A percentile compares a stretch with the other conserved stretches of the same genome.
Conservation (phyloP, 1,140 invertebrate genomes). For the Nixonia krombeini region DNA sequence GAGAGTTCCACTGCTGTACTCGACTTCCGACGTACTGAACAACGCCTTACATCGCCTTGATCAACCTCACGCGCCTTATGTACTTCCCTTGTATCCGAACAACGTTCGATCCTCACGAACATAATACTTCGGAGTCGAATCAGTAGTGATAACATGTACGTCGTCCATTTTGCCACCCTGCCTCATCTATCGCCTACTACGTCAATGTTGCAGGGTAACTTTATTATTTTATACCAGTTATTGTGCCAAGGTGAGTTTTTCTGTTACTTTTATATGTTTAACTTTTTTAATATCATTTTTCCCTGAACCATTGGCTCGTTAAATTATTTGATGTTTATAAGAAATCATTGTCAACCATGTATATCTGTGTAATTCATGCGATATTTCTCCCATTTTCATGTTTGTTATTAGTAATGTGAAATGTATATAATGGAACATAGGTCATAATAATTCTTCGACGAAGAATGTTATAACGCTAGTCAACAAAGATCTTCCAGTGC, state of each 20-base stretch:
- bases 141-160: slow-evolving; percentile 45
- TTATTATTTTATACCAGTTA: slow-evolving; percentile 63
- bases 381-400: too few species aligned
- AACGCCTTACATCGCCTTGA: slow-evolving; percentile 68
- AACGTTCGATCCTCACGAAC: slow-evolving; percentile 59
- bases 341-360: background rate
- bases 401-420: too few species aligned
- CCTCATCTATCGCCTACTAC: slow-evolving; percentile 46
- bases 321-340: slow-evolving; percentile 1
- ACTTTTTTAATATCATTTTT: slow-evolving; percentile 20
- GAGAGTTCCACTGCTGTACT: slow-evolving; percentile 70
- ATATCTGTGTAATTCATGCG: too few species aligned
- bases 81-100: slow-evolving; percentile 62
- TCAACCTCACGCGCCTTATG: slow-evolving; percentile 60
- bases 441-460: background rate
- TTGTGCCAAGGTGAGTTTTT: slow-evolving; percentile 62
- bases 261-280: slow-evolving; percentile 31
- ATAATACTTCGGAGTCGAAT: slow-evolving; percentile 50
- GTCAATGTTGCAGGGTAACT: slow-evolving; percentile 58
- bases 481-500: slow-evolving; percentile 22
- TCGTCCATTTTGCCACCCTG: slow-evolving; percentile 45
- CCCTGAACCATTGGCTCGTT: background rate
- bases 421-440: too few species aligned
- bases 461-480: slow-evolving; percentile 28
- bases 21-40: slow-evolving; percentile 68